Percentiles rank a stretch among this genome's conserved stretches.
These are phyloP conservation scores for Apodemia hepburni DNA, from an alignment of 2,888 invertebrate species.

Conservation along the genomic window DNA sequence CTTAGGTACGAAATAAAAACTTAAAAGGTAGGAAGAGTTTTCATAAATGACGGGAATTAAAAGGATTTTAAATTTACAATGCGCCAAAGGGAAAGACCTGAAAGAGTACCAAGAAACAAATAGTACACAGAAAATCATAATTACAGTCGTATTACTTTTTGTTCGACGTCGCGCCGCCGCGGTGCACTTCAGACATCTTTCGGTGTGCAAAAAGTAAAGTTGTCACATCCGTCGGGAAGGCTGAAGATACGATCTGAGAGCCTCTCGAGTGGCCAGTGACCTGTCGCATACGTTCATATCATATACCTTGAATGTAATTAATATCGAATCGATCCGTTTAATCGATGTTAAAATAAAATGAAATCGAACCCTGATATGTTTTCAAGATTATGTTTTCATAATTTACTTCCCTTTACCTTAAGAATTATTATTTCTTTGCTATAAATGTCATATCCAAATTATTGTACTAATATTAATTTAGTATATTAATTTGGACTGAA, in stretches of 20 bases:
- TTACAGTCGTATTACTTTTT: constrained; percentile 46
- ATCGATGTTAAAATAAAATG: constrained; percentile 18
- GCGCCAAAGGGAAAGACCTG: constrained; percentile 13
- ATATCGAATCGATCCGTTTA: constrained; percentile 19
- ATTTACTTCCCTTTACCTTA: too few species aligned
- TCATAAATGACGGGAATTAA: constrained; percentile 10
- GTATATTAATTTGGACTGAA: too few species aligned
- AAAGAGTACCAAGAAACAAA: constrained; percentile 17
- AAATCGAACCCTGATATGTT: not conserved
- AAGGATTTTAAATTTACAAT: constrained; percentile 15
- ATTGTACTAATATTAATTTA: too few species aligned
- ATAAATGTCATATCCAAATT: too few species aligned
- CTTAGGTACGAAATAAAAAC: not conserved
- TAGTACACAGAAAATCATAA: constrained; percentile 26
- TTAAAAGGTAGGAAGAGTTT: not conserved
- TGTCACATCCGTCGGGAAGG: constrained; percentile 52
- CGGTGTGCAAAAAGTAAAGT: constrained; percentile 54
- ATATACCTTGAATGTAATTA: constrained; percentile 27
- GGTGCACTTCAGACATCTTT: constrained; percentile 60
- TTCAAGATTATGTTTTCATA: not conserved
- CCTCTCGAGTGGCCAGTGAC: constrained; percentile 58
- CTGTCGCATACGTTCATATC: constrained; percentile 39
- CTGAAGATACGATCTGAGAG: constrained; percentile 55
- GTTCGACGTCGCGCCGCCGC: constrained; percentile 50
- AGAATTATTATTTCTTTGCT: too few species aligned